These are phyloP conservation scores for Corythornis madagascariensis DNA, from an alignment of 2,113 vertebrate species.

Conservation along the genomic window DNA sequence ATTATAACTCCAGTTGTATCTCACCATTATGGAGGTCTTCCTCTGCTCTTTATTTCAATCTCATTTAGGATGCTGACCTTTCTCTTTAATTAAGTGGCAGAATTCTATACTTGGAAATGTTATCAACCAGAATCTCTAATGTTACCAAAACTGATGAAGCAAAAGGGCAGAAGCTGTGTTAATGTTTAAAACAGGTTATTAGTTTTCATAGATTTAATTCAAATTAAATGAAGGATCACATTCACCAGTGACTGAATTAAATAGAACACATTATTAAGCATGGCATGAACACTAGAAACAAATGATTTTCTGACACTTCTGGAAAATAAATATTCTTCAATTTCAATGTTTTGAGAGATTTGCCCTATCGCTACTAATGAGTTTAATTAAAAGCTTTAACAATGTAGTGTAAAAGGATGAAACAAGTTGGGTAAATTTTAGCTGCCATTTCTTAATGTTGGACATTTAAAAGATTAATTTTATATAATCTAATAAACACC, in stretches of 20 bases:
- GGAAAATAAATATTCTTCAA: neutral
- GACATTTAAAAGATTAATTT: neutral
- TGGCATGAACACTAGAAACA: neutral
- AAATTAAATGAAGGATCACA: neutral
- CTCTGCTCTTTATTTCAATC: neutral
- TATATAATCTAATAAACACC: neutral
- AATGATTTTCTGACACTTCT: neutral
- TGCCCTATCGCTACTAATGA: neutral
- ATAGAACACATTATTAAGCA: neutral
- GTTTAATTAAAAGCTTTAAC: neutral
- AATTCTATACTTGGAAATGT: neutral
- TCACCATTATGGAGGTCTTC: neutral
- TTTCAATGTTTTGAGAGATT: neutral
- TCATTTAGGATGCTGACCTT: neutral
- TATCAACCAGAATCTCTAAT: neutral
- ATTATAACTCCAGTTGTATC: neutral
- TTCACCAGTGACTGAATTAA: neutral
- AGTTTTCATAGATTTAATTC: neutral
- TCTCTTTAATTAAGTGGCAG: neutral
- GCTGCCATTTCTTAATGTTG: neutral
- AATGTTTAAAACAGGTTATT: neutral
- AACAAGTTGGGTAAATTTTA: neutral
- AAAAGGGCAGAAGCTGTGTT: neutral
- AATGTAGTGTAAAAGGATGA: neutral
- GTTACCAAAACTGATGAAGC: neutral